These are phyloP conservation scores for Orthonyx spaldingii DNA, from an alignment of 2,113 vertebrate genomes.

Conservation along the genomic window DNA sequence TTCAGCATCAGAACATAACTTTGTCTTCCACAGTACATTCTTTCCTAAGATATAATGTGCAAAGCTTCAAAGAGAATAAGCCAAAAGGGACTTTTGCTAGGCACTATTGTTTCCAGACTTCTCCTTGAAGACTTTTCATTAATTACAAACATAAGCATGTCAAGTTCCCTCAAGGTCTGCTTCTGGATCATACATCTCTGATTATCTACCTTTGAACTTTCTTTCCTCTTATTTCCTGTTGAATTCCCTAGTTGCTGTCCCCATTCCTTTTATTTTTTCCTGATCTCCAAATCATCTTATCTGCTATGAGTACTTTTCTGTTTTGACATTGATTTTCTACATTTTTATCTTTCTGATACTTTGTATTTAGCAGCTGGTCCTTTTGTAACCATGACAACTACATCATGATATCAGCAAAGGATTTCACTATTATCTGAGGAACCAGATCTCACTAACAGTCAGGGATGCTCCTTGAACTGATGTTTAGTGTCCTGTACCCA, in stretches of 20 bases:
- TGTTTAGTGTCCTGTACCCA: background rate
- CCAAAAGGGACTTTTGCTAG: background rate
- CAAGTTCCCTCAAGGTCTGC: background rate
- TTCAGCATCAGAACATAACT: background rate
- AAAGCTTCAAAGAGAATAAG: background rate
- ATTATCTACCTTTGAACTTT: background rate
- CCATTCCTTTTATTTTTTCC: background rate
- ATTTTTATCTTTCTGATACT: background rate
- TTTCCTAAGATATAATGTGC: background rate
- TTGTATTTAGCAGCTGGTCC: slow-evolving; percentile 4
- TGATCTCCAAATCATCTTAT: background rate
- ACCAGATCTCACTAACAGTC: background rate
- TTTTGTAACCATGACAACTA: slow-evolving; percentile 56
- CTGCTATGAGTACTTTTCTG: background rate
- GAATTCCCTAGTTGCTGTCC: background rate
- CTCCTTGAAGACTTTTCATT: background rate
- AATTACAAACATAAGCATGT: background rate
- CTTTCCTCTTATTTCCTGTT: background rate
- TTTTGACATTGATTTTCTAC: background rate
- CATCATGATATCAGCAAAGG: background rate
- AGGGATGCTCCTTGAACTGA: background rate
- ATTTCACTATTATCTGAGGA: background rate
- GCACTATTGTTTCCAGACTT: background rate
- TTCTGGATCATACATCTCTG: background rate
- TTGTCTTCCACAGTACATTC: background rate